phyloP scores from a whole-genome alignment of 2,113 vertebrate species.

The Crotalus helleri region DNA sequence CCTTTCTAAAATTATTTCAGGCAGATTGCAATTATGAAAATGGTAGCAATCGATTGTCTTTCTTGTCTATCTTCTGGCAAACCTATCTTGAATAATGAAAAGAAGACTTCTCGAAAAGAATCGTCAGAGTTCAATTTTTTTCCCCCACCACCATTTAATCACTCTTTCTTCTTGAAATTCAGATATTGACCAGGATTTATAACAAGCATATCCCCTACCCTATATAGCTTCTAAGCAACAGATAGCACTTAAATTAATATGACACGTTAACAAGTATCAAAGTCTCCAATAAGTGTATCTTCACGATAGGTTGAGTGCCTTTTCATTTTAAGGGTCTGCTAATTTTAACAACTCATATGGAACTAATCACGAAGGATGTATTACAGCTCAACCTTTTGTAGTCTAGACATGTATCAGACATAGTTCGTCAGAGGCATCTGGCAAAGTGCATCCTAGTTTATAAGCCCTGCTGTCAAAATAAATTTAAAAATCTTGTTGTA shows the following conservation, averaged over 20 bases:
- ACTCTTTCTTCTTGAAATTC: conserved; percentile 48
- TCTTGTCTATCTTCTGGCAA: conserved; percentile 32
- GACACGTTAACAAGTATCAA: conserved; percentile 57
- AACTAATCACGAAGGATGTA: background rate
- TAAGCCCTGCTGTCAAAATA: background rate
- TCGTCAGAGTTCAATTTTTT: conserved; percentile 52
- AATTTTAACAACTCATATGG: background rate
- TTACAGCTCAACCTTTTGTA: background rate
- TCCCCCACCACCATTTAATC: conserved; percentile 23
- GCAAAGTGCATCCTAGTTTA: background rate
- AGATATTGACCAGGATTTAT: conserved; percentile 59
- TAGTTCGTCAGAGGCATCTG: background rate
- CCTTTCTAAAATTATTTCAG: background rate
- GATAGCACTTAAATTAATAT: conserved; percentile 63
- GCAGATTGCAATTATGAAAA: background rate
- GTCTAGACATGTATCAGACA: background rate
- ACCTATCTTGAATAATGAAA: conserved; percentile 18
- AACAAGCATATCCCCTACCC: conserved; percentile 53
- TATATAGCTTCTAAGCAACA: conserved; percentile 48
- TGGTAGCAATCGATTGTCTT: no score
- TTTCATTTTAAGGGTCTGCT: conserved; percentile 31
- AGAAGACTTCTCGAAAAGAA: conserved; percentile 30
- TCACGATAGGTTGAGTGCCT: conserved; percentile 48
- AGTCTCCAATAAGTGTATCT: conserved; percentile 63
- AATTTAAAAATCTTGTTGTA: background rate